Evolutionary conservation across 37 sponge, comb jelly and placozoan species (phyloP).

Genomic region (Beroe ovata): DNA sequence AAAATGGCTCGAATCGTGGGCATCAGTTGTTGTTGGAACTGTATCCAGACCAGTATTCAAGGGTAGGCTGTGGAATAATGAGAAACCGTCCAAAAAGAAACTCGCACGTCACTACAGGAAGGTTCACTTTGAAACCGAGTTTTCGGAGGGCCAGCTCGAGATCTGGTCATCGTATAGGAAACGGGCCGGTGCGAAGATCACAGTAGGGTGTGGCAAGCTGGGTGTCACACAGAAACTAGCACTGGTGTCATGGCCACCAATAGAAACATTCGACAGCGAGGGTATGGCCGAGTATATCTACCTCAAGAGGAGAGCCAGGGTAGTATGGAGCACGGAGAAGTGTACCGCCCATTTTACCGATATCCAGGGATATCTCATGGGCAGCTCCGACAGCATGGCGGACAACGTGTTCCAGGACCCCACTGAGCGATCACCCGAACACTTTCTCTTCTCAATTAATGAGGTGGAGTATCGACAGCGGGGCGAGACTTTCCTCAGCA

Average conservation of each 20-base stretch:
- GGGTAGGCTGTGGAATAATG: conserved; percentile 23
- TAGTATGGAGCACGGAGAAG: conserved; percentile 39
- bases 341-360: conserved; percentile 5
- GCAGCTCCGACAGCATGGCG: not conserved
- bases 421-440: not conserved
- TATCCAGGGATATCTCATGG: conserved; percentile 21
- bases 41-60: conserved; percentile 51
- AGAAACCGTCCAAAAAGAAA: conserved; percentile 42
- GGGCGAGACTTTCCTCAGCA: conserved; percentile 26
- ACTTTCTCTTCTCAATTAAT: conserved; percentile 32
- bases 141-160: not conserved
- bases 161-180: conserved; percentile 42
- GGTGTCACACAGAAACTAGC: conserved; percentile 15
- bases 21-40: not conserved
- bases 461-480: conserved; percentile 55
- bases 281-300: not conserved
- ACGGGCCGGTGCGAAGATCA: conserved; percentile 21
- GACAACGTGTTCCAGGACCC: not conserved
- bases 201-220: conserved; percentile 10
- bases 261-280: not conserved
- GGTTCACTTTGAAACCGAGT: conserved; percentile 29
- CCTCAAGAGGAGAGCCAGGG: not conserved
- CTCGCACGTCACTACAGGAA: conserved; percentile 2
- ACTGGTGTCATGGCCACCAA: conserved; percentile 19
- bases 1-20: conserved; percentile 58